Base-by-base conservation (phyloP, 2,888 invertebrate species). In the Rotaria macrura region DNA sequence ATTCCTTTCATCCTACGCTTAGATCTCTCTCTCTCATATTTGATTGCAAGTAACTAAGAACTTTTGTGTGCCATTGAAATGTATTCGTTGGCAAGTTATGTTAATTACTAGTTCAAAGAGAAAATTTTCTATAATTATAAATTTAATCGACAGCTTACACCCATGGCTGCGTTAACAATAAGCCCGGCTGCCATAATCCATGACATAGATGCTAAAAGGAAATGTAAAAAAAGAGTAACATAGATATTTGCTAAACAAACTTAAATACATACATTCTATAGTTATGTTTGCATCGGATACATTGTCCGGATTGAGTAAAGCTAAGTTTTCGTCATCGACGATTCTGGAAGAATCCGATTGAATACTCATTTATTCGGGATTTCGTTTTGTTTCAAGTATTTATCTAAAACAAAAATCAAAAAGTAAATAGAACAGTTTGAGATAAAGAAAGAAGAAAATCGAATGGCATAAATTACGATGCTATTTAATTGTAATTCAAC, bases 91-190 rank as follows among this genome's bases (percentile, higher is more conserved):
- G n/a, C n/a, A n/a, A n/a, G n/a, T n/a, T n/a, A n/a, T n/a, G n/a
- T n/a, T n/a, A n/a, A n/a, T n/a, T n/a, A n/a, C n/a, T n/a, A n/a
- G n/a, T n/a, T n/a, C n/a, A n/a, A 47, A 49, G 49, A 12, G 49
- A 49, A 49, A 49, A 7, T 43, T 43, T 7, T 10, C 5, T 43
- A 7, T 6, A 1, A 6, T 6, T 52, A 55, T 9, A 29, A 29
- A 34, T 34, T 34, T 17, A 34, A 34, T 29, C 3, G 5, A 65
- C 5, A 34, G 14, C 90, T 90, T n/a, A 93, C 93, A 20, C 93
- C 93, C 14, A 92, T 88, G 1, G 92, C 92, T n/a, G 92, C 92
- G 89, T 92, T 92, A 20, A 92, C 91, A 55, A 92, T 91, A 34
- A 92, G 89, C 87, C 91, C 90, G 10, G 90, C 89, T 17, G 90